These are phyloP conservation scores for Procavia capensis DNA, from an alignment of 2,113 vertebrate genomes.

Conservation along the genomic window DNA sequence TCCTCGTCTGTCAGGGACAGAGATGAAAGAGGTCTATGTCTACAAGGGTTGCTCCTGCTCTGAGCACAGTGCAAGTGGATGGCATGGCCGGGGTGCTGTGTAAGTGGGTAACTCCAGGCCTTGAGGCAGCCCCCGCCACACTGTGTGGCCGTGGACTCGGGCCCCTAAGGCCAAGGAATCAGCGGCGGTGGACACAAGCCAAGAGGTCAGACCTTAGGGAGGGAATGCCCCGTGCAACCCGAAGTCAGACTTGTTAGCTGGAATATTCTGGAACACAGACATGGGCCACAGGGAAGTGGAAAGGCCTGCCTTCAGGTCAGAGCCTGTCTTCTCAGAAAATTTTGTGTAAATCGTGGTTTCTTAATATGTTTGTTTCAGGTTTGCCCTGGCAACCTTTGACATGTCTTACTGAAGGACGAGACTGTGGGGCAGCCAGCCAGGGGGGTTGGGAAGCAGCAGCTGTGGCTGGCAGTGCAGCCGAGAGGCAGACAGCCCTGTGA, in stretches of 20 bases:
- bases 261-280: background rate
- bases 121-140: too few relatives aligned
- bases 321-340: background rate
- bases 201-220: background rate
- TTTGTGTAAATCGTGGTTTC: rapidly evolving
- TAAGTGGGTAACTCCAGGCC: background rate
- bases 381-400: background rate
- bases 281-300: background rate
- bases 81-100: background rate
- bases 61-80: rapidly evolving
- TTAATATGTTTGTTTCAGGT: rapidly evolving
- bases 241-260: background rate
- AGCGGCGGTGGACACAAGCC: rapidly evolving
- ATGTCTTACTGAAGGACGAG: background rate
- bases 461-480: background rate
- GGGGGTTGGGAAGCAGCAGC: background rate
- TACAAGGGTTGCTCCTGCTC: rapidly evolving
- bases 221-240: rapidly evolving
- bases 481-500: background rate
- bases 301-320: background rate
- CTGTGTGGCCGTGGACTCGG: background rate
- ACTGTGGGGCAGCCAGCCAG: background rate
- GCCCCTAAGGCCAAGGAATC: background rate
- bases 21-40: background rate
- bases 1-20: rapidly evolving